These are phyloP conservation scores for Macrobrachium nipponense DNA, from an alignment of 1,140 invertebrate genomes.

Conservation along the genomic window DNA sequence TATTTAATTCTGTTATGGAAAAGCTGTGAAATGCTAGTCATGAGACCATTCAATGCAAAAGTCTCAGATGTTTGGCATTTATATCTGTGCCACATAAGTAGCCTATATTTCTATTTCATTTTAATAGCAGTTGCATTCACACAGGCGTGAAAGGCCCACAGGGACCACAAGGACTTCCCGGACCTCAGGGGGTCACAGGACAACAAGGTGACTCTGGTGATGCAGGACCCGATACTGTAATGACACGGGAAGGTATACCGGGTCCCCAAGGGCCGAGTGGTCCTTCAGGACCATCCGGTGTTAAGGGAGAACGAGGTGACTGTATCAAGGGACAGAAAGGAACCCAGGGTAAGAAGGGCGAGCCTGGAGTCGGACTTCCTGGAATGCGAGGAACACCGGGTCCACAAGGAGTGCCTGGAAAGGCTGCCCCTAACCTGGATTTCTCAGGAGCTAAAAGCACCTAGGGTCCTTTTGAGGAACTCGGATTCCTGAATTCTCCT, in stretches of 20 bases:
- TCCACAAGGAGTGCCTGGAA: background rate
- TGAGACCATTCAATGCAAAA: background rate
- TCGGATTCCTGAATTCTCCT: no score
- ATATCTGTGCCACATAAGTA: no score
- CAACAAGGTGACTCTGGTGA: conserved; percentile 17
- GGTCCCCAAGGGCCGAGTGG: conserved; percentile 35
- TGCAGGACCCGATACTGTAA: background rate
- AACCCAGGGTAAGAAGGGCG: conserved; percentile 19
- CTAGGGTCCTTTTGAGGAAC: no score
- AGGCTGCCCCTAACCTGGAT: conserved; percentile 3
- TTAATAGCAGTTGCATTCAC: background rate
- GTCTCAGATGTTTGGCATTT: background rate
- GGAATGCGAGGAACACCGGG: conserved; percentile 10
- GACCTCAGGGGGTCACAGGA: background rate
- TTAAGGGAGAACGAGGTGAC: conserved; percentile 20
- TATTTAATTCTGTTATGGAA: no score
- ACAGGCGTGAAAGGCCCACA: conserved; percentile 32
- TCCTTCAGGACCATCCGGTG: background rate
- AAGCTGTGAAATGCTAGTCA: no score
- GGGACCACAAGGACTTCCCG: conserved; percentile 19
- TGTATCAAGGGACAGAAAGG: conserved; percentile 39
- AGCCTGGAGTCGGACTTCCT: background rate
- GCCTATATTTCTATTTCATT: no score
- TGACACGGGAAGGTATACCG: conserved; percentile 1
- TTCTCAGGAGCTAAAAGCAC: no score